Base-by-base conservation (phyloP, 2,113 vertebrate species). In the Scolopax mira region DNA sequence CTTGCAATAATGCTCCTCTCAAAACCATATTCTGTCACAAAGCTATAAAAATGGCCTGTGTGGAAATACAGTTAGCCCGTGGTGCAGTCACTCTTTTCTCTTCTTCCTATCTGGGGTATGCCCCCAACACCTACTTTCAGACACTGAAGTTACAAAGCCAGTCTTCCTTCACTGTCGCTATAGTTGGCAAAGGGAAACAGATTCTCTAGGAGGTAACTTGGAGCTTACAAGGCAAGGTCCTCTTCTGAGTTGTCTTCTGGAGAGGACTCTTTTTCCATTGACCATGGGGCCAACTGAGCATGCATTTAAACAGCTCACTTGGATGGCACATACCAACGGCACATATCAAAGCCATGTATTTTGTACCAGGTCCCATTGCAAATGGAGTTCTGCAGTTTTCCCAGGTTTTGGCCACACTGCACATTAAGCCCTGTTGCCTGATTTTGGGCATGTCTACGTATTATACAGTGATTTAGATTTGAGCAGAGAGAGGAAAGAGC, bases 241-340 rank as follows among this genome's bases (percentile, higher is more conserved):
- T 90, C 49, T 86, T 33, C 60, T 66, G n/a, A 58, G 41, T 11
- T 66, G 35, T 49, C 18, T 73, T 65, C 16, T 4, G 3, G 35
- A 64, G 18, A 79, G 24, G 16, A 49, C 1, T 2, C 18, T 49
- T 83, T 51, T 62, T 60, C 46, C 28, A 30, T 16, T 74, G 55
- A 57, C 28, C 11, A 8, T 16, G 13, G 13, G 18, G 14, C 22
- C 23, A 95, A 31, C 13, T 6, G 8, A 69, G 13, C 4, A 12
- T 6, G 31, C 0, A 0, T 79, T 66, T 64, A 37, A 65, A 58
- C 39, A 48, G 6, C 46, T 75, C 19, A 31, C 19, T 23, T 61
- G 51, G 58, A 57, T 23, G 37, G 30, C 18, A 51, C 0, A 0
- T 27, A 57, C 42, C 21, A 18, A 51, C 46, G 41, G 41, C 54